Evolutionary conservation across 1,140 invertebrate genomes (phyloP).

Genomic region (Tetramorium simillimum): DNA sequence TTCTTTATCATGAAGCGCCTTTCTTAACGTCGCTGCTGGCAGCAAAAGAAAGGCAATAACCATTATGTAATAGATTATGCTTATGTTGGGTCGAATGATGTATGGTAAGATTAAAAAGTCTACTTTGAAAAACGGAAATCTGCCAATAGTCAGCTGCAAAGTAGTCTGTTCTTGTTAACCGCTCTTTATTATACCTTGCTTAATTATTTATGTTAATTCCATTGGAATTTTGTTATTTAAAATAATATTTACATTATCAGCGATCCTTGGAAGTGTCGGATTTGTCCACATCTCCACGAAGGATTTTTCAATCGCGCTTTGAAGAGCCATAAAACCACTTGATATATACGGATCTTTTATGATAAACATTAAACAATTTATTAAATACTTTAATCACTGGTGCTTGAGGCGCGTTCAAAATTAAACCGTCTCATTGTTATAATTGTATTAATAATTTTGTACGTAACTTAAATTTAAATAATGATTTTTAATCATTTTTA

Average conservation of each 20-base stretch:
- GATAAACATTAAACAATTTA: neutral
- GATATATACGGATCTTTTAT: slow-evolving; percentile 67
- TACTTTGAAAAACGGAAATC: slow-evolving; percentile 64
- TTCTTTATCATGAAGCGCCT: slow-evolving; percentile 66
- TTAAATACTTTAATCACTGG: neutral
- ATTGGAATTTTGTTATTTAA: neutral
- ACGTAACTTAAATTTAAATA: neutral
- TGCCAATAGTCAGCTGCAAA: slow-evolving; percentile 35
- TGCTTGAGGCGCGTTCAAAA: neutral
- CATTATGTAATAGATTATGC: slow-evolving; percentile 69
- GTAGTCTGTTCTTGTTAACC: neutral
- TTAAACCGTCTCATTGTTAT: neutral
- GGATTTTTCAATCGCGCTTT: slow-evolving; percentile 68
- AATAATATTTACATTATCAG: slow-evolving; percentile 41
- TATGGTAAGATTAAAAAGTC: slow-evolving; percentile 63
- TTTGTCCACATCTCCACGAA: slow-evolving; percentile 68
- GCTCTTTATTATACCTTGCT: neutral
- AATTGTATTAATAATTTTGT: neutral
- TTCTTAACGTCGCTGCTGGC: slow-evolving; percentile 59
- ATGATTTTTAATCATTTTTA: neutral
- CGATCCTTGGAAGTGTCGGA: slow-evolving; percentile 35
- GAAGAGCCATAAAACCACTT: slow-evolving; percentile 69
- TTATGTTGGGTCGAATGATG: slow-evolving; percentile 61
- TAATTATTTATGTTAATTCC: neutral
- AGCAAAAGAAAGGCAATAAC: slow-evolving; percentile 62